Evolutionary conservation across 2,888 invertebrate species (phyloP).

Genomic region (Antheraea yamamai): DNA sequence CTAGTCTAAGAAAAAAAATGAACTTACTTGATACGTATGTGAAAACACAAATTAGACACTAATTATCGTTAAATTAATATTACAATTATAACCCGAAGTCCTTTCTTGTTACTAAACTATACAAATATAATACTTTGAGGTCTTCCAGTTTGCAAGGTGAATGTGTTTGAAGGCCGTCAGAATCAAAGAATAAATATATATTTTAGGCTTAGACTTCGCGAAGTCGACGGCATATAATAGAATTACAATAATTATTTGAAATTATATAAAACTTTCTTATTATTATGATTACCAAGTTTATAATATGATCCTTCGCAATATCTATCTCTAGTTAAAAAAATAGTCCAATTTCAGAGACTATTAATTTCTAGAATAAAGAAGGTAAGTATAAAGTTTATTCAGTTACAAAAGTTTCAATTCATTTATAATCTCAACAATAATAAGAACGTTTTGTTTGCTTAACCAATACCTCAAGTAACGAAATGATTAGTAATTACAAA

Average conservation of each 20-base stretch:
- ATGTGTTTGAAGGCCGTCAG: slow-evolving; percentile 40
- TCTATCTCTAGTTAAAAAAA: neutral
- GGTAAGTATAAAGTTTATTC: neutral
- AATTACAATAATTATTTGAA: neutral
- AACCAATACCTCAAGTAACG: neutral
- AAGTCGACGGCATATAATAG: slow-evolving; percentile 39
- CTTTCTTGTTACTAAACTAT: slow-evolving; percentile 34
- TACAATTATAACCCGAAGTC: slow-evolving; percentile 28
- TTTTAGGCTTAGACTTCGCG: slow-evolving; percentile 36
- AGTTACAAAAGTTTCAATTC: neutral
- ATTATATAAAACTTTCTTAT: neutral
- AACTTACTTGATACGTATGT: neutral
- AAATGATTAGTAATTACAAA: slow-evolving; percentile 3
- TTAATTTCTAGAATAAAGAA: neutral
- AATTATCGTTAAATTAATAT: slow-evolving; percentile 36
- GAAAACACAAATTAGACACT: slow-evolving; percentile 31
- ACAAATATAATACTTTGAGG: slow-evolving; percentile 40
- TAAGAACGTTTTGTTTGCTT: neutral
- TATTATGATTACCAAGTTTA: neutral
- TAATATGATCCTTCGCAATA: neutral
- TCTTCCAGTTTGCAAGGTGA: slow-evolving; percentile 54
- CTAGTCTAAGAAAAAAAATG: no score
- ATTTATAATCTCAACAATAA: neutral
- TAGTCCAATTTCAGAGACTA: neutral
- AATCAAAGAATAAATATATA: slow-evolving; percentile 35